These are phyloP conservation scores for Drosophila varians DNA, from an alignment of 1,140 invertebrate species.

Conservation along the genomic window DNA sequence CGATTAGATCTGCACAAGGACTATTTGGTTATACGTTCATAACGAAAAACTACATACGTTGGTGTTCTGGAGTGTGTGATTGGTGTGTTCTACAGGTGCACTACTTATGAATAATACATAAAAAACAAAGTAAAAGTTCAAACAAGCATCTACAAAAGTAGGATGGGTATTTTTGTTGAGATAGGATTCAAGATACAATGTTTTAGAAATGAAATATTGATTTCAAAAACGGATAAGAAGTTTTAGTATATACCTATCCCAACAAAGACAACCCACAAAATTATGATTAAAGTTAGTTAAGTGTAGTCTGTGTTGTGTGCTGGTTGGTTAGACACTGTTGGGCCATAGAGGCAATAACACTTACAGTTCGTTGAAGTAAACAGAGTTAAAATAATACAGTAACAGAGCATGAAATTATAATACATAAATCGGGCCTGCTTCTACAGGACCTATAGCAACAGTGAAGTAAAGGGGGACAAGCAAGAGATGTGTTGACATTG, in stretches of 20 bases:
- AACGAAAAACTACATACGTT: conserved; percentile 65
- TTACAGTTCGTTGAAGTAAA: conserved; percentile 68
- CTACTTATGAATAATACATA: conserved; percentile 46
- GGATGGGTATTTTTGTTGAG: neutral
- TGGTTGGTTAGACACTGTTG: conserved; percentile 34
- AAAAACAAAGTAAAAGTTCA: conserved; percentile 37
- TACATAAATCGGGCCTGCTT: conserved; percentile 35
- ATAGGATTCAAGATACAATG: neutral
- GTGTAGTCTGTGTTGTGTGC: conserved; percentile 36
- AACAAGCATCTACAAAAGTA: conserved; percentile 33
- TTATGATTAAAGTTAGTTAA: conserved; percentile 10
- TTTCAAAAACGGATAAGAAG: neutral
- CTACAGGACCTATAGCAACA: conserved; percentile 23
- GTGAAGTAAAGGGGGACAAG: conserved; percentile 62
- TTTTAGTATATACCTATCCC: neutral
- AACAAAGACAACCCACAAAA: neutral
- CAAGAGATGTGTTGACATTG: conserved; percentile 43
- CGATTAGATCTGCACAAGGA: conserved; percentile 61
- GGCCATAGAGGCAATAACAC: conserved; percentile 46
- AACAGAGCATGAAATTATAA: conserved; percentile 65
- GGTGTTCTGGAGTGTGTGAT: conserved; percentile 41
- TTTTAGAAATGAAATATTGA: neutral
- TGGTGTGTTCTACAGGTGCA: conserved; percentile 58
- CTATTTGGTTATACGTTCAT: conserved; percentile 37
- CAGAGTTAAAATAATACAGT: conserved; percentile 61